Conservation (phyloP, 2,113 vertebrate genomes). For the Uropsilus gracilis region DNA sequence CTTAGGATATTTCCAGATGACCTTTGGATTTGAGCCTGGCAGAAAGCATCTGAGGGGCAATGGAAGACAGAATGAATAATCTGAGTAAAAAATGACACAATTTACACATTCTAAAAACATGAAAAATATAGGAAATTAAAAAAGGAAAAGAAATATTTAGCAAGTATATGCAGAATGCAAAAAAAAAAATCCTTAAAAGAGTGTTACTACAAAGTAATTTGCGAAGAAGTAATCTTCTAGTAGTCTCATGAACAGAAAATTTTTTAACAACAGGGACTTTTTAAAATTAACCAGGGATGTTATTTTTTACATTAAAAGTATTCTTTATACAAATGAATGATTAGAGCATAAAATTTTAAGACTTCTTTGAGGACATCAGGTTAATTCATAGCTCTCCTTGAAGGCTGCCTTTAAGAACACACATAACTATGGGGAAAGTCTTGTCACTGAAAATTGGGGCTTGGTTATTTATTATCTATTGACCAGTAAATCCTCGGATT, state of each 20-base stretch:
- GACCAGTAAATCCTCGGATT: too few species aligned
- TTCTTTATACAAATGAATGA: not conserved
- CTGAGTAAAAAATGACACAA: not conserved
- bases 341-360: not conserved
- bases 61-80: not conserved
- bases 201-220: not conserved
- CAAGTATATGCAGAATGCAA: not conserved
- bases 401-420: not conserved
- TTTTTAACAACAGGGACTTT: not conserved
- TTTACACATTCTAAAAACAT: not conserved
- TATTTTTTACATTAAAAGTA: not conserved
- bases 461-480: not conserved
- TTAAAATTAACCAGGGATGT: not conserved
- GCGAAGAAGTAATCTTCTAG: not conserved
- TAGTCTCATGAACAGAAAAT: not conserved
- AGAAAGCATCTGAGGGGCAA: not conserved
- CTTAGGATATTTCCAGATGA: not conserved
- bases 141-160: not conserved
- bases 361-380: not conserved
- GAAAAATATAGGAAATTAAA: not conserved
- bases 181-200: not conserved
- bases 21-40: not conserved
- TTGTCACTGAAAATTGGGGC: not conserved
- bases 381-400: not conserved
- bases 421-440: not conserved